Evolutionary conservation across 2,888 invertebrate species (phyloP).

Genomic region (Eugnorisma glareosa): DNA sequence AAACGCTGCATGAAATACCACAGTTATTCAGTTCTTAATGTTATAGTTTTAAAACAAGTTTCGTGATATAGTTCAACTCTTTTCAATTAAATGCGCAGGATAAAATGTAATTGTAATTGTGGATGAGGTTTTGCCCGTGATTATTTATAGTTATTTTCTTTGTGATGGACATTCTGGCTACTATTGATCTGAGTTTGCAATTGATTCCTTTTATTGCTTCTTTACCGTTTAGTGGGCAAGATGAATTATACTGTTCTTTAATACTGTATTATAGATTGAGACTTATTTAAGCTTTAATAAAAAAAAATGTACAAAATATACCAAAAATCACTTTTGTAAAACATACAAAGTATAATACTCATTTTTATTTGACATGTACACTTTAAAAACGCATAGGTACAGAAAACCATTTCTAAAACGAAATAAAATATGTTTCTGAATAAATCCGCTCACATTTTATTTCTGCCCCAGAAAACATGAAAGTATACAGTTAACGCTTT

Average conservation of each 20-base stretch:
- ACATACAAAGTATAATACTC: background rate
- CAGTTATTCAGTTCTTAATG: background rate
- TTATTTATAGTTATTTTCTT: background rate
- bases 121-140: background rate
- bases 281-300: background rate
- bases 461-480: conserved; percentile 12
- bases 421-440: conserved; percentile 22
- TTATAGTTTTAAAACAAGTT: background rate
- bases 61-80: background rate
- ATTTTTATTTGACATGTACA: background rate
- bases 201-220: background rate
- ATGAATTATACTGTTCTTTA: background rate
- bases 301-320: no score
- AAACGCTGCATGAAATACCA: conserved; percentile 1
- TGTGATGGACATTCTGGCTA: background rate
- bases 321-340: background rate
- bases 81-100: background rate
- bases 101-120: background rate
- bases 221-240: no score
- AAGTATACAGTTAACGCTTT: conserved; percentile 15
- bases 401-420: conserved; percentile 6
- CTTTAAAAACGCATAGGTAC: background rate
- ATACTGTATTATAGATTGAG: background rate
- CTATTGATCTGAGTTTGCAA: background rate
- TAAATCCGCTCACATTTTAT: conserved; percentile 32